Percentiles rank a stretch among this genome's conserved stretches.
These are phyloP conservation scores for Poecilia velifera DNA, from an alignment of 2,797 vertebrate genomes.

Conservation along the genomic window DNA sequence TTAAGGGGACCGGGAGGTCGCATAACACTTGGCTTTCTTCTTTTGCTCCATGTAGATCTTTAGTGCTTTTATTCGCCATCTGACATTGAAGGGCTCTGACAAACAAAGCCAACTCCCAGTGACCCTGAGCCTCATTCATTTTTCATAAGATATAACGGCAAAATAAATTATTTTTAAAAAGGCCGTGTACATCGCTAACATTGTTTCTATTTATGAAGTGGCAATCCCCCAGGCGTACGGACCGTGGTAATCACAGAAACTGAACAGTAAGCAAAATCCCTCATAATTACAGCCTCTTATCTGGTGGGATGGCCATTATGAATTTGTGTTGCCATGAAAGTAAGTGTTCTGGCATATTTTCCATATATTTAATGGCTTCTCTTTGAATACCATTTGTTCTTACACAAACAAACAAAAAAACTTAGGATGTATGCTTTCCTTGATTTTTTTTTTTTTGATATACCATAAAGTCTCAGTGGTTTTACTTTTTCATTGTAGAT, in stretches of 20 bases:
- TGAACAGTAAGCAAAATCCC: conserved; percentile 15
- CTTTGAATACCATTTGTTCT: neutral
- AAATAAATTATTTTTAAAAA: conserved; percentile 58
- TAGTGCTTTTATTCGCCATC: conserved; percentile 33
- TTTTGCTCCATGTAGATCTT: conserved; percentile 12
- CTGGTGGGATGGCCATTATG: neutral
- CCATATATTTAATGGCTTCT: neutral
- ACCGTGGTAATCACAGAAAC: conserved; percentile 38
- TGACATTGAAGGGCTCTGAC: conserved; percentile 28
- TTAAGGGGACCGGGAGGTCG: conserved; percentile 23
- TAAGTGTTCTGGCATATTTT: neutral
- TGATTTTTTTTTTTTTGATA: neutral
- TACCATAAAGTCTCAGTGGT: neutral
- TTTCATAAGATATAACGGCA: conserved; percentile 62
- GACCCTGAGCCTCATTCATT: conserved; percentile 58
- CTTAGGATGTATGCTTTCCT: neutral
- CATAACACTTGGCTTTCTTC: conserved; percentile 14
- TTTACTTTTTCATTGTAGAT: neutral
- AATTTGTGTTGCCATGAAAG: conserved; percentile 22
- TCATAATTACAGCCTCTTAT: conserved; percentile 19
- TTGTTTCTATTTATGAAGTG: conserved; percentile 47
- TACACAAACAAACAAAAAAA: neutral
- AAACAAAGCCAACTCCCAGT: conserved; percentile 45
- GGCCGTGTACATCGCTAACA: conserved; percentile 28
- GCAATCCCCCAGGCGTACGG: conserved; percentile 18